phyloP scores from a whole-genome alignment of 2,888 invertebrate genomes.

The Desoria tigrina region DNA sequence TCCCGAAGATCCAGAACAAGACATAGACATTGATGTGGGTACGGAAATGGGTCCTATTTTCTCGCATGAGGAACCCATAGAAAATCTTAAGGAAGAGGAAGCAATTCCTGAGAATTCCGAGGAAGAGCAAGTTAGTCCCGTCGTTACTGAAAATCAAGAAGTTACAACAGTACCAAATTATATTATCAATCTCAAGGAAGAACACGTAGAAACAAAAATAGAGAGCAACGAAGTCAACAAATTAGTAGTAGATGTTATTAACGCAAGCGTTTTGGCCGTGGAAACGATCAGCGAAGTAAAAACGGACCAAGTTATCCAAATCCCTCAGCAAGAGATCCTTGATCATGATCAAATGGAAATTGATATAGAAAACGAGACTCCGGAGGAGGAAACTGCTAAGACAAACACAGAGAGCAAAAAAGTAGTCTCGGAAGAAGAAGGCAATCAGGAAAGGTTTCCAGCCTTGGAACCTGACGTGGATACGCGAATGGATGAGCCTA shows the following conservation, averaged over 20 bases:
- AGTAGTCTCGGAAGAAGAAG: constrained; percentile 24
- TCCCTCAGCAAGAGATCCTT: not conserved
- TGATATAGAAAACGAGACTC: not conserved
- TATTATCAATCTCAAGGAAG: not conserved
- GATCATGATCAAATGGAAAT: not conserved
- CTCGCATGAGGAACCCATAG: not conserved
- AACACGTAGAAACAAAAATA: not conserved
- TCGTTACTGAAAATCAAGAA: not conserved
- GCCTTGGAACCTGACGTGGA: constrained; percentile 30
- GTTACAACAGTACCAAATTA: not conserved
- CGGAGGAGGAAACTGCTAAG: not conserved
- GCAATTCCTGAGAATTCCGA: not conserved
- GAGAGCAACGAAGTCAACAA: constrained; percentile 15
- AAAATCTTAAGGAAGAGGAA: not conserved
- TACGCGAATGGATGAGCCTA: constrained; percentile 42
- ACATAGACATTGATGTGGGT: not conserved
- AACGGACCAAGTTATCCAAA: no score
- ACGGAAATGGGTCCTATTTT: not conserved
- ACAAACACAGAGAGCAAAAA: constrained; percentile 11
- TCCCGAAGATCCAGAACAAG: not conserved
- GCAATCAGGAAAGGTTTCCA: not conserved
- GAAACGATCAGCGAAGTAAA: not conserved
- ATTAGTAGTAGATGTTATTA: not conserved
- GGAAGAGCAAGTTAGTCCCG: not conserved
- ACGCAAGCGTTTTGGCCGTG: not conserved